A percentile compares a stretch with the other conserved stretches of the same genome.
Evolutionary conservation across 2,888 invertebrate genomes (phyloP).

Genomic region (Agrochola litura): DNA sequence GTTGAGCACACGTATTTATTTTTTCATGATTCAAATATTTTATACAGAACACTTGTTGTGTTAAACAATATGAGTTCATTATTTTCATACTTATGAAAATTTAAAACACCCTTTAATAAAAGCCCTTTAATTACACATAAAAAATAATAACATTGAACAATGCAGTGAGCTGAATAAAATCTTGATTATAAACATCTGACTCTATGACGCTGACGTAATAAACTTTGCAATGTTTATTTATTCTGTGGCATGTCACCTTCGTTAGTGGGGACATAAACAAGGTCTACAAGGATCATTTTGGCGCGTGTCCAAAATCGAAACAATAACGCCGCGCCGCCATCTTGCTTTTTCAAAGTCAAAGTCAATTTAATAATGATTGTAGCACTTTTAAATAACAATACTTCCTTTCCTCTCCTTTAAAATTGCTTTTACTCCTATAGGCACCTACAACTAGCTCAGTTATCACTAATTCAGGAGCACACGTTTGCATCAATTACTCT

Average conservation of each 20-base stretch:
- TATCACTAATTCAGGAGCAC: constrained; percentile 46
- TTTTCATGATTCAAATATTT: background rate
- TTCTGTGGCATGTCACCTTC: constrained; percentile 17
- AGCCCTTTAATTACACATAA: background rate
- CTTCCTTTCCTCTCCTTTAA: background rate
- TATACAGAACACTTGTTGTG: background rate
- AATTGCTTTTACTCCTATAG: background rate
- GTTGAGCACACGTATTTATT: no score
- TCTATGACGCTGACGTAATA: background rate
- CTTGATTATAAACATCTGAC: constrained; percentile 10
- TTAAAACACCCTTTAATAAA: no score
- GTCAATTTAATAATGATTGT: background rate
- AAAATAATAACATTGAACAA: constrained; percentile 12
- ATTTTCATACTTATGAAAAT: background rate
- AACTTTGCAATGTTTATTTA: constrained; percentile 13
- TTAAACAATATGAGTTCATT: background rate
- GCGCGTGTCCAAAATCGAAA: background rate
- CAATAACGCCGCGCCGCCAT: no score
- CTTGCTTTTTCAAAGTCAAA: background rate
- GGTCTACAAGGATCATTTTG: background rate
- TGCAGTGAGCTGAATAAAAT: constrained; percentile 13
- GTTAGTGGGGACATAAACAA: background rate
- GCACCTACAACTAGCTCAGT: background rate
- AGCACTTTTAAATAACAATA: background rate
- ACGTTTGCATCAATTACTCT: constrained; percentile 48